phyloP scores from a whole-genome alignment of 2,888 invertebrate species.

The Limnephilus lunatus region DNA sequence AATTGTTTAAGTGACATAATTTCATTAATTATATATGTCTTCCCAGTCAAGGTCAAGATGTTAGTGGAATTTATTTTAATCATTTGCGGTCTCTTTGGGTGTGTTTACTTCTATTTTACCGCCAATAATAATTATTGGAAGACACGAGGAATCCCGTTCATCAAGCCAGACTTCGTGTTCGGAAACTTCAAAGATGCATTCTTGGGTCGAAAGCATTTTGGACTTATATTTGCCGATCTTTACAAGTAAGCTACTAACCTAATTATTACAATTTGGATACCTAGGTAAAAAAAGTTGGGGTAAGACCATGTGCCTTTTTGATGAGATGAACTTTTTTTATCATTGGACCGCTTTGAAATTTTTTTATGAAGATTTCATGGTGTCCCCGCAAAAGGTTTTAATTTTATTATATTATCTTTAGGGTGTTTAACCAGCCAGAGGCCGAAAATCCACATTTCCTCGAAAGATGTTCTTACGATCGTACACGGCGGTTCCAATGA shows the following conservation, averaged over 20 bases:
- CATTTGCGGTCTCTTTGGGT: neutral
- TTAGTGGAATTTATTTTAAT: conserved; percentile 12
- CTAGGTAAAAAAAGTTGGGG: too few relatives aligned
- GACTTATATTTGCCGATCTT: conserved; percentile 46
- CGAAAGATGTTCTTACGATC: too few relatives aligned
- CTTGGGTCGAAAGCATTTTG: conserved; percentile 47
- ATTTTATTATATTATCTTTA: too few relatives aligned
- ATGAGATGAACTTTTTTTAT: too few relatives aligned
- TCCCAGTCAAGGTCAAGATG: neutral
- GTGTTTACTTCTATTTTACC: conserved; percentile 34
- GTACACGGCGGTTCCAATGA: too few relatives aligned
- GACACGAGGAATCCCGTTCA: conserved; percentile 33
- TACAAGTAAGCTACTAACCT: conserved; percentile 37
- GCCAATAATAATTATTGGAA: conserved; percentile 59
- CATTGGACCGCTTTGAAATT: too few relatives aligned
- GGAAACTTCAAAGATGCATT: conserved; percentile 56
- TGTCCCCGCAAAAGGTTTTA: too few relatives aligned
- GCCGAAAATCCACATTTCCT: too few relatives aligned
- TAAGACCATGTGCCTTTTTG: too few relatives aligned
- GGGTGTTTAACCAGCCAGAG: too few relatives aligned
- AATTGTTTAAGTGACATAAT: neutral
- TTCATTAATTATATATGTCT: neutral
- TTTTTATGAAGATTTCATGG: too few relatives aligned
- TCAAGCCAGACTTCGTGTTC: conserved; percentile 52
- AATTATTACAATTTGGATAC: neutral